Base-by-base conservation (phyloP, 2,797 vertebrate species). In the Myiothlypis chrysogaster region DNA sequence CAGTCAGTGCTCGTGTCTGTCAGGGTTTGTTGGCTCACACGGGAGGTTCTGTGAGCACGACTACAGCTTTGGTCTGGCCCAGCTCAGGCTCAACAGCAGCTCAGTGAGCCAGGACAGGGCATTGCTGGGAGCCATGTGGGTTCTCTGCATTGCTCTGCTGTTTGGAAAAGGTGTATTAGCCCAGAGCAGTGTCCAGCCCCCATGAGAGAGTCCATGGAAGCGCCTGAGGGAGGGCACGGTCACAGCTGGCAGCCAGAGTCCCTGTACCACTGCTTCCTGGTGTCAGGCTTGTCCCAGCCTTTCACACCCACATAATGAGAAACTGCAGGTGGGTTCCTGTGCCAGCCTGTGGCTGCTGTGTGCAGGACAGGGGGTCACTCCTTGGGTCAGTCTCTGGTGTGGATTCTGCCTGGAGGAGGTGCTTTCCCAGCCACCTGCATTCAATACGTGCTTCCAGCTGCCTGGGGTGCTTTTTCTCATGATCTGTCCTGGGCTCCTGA, bases 101-200 rank as follows among this genome's bases (percentile, higher is more conserved):
- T 61, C 90, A 76, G 57, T 19, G 66, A 71, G 63, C 10, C 43
- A 20, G 55, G 47, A 34, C 37, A 12, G 59, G 47, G 77, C 73
- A 23, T 16, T 56, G 49, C 75, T 66, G 61, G 60, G 71, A 83
- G 89, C 41, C 2, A 0, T 53, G 83, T 0, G 0, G 28, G 56
- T 61, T n/a, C 70, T 59, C 59, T 69, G 84, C 35, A 2, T 32
- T 35, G 55, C 46, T 50, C 35, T 4, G 12, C 30, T 73, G n/a
- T 43, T 93, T 77, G 71, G 68, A 30, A 57, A 65, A 75, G 61
- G 49, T 78, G 57, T 69, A 1, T 39, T 56, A 78, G 66, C 50
- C 24, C 59, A 44, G 49, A 78, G 30, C 1, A 39, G 28, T 23
- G 76, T 39, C 60, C 82, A 86, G 61, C 53, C 71, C 75, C 43